These are phyloP conservation scores for Sebastes diaconus DNA, from an alignment of 2,797 vertebrate genomes.

Conservation along the genomic window DNA sequence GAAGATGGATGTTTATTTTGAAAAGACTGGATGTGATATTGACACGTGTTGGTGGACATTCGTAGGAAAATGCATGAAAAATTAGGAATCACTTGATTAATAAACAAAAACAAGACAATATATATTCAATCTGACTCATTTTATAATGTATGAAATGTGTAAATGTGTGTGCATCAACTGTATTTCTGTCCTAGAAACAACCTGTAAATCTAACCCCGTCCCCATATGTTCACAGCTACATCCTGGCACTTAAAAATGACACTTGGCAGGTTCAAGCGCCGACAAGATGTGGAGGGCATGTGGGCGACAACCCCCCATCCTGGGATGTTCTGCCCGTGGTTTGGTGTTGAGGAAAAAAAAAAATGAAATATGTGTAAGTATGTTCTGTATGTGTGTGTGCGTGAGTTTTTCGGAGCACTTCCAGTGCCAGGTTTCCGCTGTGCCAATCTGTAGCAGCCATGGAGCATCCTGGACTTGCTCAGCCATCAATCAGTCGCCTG, in stretches of 20 bases:
- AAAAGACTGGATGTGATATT: no score
- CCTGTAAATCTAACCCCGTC: constrained; percentile 26
- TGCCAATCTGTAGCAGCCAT: constrained; percentile 78
- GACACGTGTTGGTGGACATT: no score
- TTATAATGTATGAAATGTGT: background rate
- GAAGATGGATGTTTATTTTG: no score
- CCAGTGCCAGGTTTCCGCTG: constrained; percentile 70
- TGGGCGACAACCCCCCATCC: constrained; percentile 53
- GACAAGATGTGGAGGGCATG: constrained; percentile 68
- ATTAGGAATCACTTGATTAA: background rate
- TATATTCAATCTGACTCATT: background rate
- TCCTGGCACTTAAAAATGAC: constrained; percentile 55
- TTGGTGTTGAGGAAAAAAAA: constrained; percentile 22
- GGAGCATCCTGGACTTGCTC: constrained; percentile 68
- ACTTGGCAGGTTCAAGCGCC: constrained; percentile 61
- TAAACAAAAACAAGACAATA: no score
- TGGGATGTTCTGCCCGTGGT: constrained; percentile 52
- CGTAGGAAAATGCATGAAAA: no score
- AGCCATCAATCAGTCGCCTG: constrained; percentile 78
- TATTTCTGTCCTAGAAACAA: constrained; percentile 19
- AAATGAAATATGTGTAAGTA: constrained; percentile 28
- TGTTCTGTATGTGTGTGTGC: constrained; percentile 15
- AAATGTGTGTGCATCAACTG: background rate
- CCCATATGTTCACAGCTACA: constrained; percentile 60
- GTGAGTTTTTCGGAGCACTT: constrained; percentile 11